Evolutionary conservation across 2,888 invertebrate species (phyloP).

Genomic region (Drosophila longiperda): DNA sequence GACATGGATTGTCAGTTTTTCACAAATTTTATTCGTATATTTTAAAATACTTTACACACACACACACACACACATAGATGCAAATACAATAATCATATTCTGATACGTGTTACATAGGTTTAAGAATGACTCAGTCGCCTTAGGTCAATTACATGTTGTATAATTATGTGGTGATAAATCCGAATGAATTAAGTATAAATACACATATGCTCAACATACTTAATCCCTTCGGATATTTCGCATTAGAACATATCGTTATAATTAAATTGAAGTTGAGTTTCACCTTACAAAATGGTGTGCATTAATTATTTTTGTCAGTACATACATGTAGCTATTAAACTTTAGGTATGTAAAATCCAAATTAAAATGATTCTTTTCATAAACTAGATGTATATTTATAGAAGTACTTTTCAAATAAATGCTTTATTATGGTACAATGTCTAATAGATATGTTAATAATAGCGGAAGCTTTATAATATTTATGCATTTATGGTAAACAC

Average conservation of each 20-base stretch:
- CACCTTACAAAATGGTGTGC: constrained; percentile 2
- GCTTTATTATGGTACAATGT: constrained; percentile 24
- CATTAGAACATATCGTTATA: constrained; percentile 8
- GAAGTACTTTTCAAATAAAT: constrained; percentile 23
- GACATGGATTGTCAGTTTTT: constrained; percentile 14
- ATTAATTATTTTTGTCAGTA: neutral
- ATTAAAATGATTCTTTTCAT: constrained; percentile 4
- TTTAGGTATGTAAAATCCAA: neutral
- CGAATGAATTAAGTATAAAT: constrained; percentile 8
- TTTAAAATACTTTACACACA: constrained; percentile 72
- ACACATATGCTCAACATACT: neutral
- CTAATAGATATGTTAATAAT: constrained; percentile 51
- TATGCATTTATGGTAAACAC: constrained; percentile 14
- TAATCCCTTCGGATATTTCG: neutral
- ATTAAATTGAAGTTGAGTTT: constrained; percentile 6
- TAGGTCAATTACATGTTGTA: constrained; percentile 20
- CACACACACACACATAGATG: constrained; percentile 68
- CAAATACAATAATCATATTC: constrained; percentile 58
- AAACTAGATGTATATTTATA: constrained; percentile 8
- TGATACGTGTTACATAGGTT: constrained; percentile 49
- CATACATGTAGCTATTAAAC: constrained; percentile 1
- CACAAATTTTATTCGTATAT: constrained; percentile 58
- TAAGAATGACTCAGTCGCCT: constrained; percentile 20
- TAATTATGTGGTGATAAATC: constrained; percentile 12
- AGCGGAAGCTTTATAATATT: constrained; percentile 39